These are phyloP conservation scores for Syngnathus typhle DNA, from an alignment of 2,113 vertebrate genomes.

Conservation along the genomic window DNA sequence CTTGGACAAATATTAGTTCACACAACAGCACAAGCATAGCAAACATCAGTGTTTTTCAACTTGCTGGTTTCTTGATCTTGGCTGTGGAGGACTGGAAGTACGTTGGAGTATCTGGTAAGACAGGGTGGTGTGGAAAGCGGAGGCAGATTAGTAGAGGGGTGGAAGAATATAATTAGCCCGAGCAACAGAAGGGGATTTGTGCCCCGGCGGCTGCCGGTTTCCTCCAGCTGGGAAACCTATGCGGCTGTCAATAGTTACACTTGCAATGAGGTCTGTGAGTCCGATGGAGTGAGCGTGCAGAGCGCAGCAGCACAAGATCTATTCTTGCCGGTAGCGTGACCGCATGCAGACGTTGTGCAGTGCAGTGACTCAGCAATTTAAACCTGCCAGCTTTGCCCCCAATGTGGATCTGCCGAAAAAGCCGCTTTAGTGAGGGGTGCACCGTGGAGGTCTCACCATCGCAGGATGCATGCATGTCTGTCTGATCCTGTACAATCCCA, in stretches of 20 bases:
- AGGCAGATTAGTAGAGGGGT: constrained; percentile 55
- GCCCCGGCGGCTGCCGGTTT: constrained; percentile 48
- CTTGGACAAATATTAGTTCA: neutral
- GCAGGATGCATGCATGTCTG: constrained; percentile 13
- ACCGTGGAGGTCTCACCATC: constrained; percentile 13
- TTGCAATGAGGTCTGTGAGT: constrained; percentile 19
- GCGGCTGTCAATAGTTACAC: constrained; percentile 34
- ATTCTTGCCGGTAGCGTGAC: constrained; percentile 34
- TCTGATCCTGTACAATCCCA: constrained; percentile 17
- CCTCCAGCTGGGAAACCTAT: constrained; percentile 19
- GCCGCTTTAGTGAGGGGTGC: constrained; percentile 5
- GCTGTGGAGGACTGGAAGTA: neutral
- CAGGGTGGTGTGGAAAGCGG: constrained; percentile 32
- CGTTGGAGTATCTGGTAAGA: neutral
- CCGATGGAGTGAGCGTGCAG: no score
- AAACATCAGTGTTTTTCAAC: neutral
- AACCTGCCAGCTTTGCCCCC: constrained; percentile 24
- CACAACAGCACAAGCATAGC: neutral
- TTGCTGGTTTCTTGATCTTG: neutral
- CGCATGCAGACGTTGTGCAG: constrained; percentile 35
- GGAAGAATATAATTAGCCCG: constrained; percentile 66
- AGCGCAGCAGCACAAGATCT: constrained; percentile 8
- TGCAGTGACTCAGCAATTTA: constrained; percentile 51
- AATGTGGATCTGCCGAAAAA: constrained; percentile 44
- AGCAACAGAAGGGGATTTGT: constrained; percentile 73